Conservation (phyloP, 37 sponge, comb jelly and placozoan genomes). For the Halichondria panicea region DNA sequence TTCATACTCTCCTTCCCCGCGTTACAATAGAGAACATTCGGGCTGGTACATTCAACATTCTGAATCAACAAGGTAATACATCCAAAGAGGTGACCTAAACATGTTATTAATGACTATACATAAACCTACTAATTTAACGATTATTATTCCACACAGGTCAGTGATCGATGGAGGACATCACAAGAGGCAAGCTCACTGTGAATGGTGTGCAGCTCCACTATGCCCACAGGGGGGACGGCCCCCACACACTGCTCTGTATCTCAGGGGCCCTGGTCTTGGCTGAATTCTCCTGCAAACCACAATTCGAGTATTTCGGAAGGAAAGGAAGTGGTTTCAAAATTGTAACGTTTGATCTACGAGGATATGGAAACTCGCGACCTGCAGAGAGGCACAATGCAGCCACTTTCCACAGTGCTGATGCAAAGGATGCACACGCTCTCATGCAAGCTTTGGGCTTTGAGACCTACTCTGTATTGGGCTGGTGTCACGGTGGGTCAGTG, state of each 20-base stretch:
- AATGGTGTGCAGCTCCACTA: slow-evolving; percentile 37
- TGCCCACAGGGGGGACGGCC: slow-evolving; percentile 20
- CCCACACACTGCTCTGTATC: slow-evolving; percentile 40
- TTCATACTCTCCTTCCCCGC: too few relatives aligned
- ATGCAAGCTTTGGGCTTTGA: slow-evolving; percentile 52
- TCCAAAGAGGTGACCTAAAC: too few relatives aligned
- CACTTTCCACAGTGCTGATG: slow-evolving; percentile 36
- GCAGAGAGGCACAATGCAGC: slow-evolving; percentile 9
- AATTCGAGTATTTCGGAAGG: slow-evolving; percentile 36
- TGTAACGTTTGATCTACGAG: slow-evolving; percentile 47
- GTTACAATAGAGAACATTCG: too few relatives aligned
- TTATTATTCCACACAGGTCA: too few relatives aligned
- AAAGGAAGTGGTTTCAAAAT: slow-evolving; percentile 11
- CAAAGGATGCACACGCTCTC: slow-evolving; percentile 27
- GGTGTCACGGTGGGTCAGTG: slow-evolving; percentile 67
- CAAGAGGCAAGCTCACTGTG: too few relatives aligned
- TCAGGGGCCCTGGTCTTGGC: slow-evolving; percentile 51
- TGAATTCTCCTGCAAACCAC: slow-evolving; percentile 12
- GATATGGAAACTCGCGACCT: slow-evolving; percentile 56
- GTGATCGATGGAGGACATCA: too few relatives aligned
- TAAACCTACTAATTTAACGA: too few relatives aligned
- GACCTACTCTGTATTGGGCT: slow-evolving; percentile 53
- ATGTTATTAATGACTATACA: too few relatives aligned
- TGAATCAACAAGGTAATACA: too few relatives aligned
- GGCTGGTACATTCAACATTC: too few relatives aligned